Evolutionary conservation across 2,113 vertebrate genomes (phyloP).

Genomic region (Hiodon tergisus): DNA sequence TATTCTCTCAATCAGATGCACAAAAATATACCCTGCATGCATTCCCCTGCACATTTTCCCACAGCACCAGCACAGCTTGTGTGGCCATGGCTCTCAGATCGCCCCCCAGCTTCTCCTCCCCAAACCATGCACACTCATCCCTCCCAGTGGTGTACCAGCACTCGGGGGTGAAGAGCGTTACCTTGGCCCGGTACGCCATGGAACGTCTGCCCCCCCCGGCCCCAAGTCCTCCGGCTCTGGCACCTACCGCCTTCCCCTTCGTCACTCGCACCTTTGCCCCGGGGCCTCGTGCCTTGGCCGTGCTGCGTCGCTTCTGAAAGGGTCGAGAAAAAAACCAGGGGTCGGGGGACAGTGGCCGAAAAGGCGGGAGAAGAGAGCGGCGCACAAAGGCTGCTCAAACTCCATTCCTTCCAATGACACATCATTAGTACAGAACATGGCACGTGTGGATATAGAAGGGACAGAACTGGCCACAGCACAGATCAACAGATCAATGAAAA

Average conservation of each 20-base stretch:
- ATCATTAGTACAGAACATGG: too few relatives aligned
- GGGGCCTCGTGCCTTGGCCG: slow-evolving; percentile 50
- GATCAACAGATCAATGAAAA: too few relatives aligned
- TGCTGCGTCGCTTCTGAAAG: slow-evolving; percentile 61
- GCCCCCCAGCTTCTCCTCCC: neutral
- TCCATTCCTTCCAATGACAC: neutral
- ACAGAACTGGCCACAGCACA: too few relatives aligned
- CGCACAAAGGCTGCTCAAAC: slow-evolving; percentile 31
- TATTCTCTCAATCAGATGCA: neutral
- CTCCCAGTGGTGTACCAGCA: neutral
- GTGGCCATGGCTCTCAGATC: too few relatives aligned
- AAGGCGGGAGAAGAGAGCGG: slow-evolving; percentile 16
- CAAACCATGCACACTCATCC: neutral
- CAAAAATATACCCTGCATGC: neutral
- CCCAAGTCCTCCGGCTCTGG: slow-evolving; percentile 43
- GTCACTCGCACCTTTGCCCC: slow-evolving; percentile 56
- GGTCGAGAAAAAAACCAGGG: neutral
- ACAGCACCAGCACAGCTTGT: too few relatives aligned
- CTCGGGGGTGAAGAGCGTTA: slow-evolving; percentile 15
- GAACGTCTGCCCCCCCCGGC: slow-evolving; percentile 57
- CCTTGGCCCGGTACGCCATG: slow-evolving; percentile 61
- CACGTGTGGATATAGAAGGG: too few relatives aligned
- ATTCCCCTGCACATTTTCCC: too few relatives aligned
- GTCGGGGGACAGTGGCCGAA: neutral
- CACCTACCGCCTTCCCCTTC: slow-evolving; percentile 54